phyloP scores from a whole-genome alignment of 2,888 invertebrate genomes.

The Cryptocephalus primarius region DNA sequence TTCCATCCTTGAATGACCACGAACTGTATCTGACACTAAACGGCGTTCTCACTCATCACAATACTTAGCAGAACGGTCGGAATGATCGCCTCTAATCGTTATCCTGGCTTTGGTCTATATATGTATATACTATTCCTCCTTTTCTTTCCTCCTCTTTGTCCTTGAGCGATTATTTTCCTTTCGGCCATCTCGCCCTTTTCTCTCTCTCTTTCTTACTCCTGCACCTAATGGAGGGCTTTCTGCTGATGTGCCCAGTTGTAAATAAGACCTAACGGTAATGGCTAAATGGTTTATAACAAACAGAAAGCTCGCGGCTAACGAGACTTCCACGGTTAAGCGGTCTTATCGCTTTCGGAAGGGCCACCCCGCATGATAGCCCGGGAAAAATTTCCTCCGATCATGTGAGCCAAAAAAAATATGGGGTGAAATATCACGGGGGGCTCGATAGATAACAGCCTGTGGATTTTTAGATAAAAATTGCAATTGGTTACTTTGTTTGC shows the following conservation, averaged over 20 bases:
- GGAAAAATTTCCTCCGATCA: too few relatives aligned
- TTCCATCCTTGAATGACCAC: not conserved
- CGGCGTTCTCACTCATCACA: not conserved
- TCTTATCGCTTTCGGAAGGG: conserved; percentile 16
- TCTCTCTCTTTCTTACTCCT: conserved; percentile 21
- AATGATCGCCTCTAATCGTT: conserved; percentile 23
- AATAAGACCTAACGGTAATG: conserved; percentile 25
- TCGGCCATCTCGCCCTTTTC: conserved; percentile 16
- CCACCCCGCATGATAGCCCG: not conserved
- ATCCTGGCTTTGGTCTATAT: conserved; percentile 3
- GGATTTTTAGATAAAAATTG: too few relatives aligned
- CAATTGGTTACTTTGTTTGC: too few relatives aligned
- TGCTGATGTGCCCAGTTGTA: conserved; percentile 24
- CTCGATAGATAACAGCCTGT: too few relatives aligned
- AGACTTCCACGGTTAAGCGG: conserved; percentile 17
- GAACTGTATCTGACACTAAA: not conserved
- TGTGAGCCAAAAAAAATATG: too few relatives aligned
- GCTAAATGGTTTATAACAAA: conserved; percentile 28
- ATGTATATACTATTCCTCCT: too few relatives aligned
- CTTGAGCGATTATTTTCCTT: not conserved
- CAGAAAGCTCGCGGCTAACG: conserved; percentile 24
- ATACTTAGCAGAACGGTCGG: conserved; percentile 20
- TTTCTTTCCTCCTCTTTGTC: too few relatives aligned
- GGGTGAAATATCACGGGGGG: too few relatives aligned
- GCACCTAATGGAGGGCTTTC: conserved; percentile 27